These are phyloP conservation scores for Aphidius ervi DNA, from an alignment of 1,140 invertebrate genomes.

Conservation along the genomic window DNA sequence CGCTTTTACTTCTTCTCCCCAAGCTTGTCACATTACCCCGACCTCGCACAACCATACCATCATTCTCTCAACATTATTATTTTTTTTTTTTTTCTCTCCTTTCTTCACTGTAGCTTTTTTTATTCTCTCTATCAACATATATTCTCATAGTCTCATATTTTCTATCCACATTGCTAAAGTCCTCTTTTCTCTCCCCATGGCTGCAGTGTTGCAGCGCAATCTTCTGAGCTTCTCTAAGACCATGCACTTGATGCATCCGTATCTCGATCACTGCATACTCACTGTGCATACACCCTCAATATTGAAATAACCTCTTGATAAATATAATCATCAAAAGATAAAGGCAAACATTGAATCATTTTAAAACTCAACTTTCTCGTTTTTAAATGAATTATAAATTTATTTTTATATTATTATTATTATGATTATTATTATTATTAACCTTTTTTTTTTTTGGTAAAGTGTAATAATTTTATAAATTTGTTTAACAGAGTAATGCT, in stretches of 20 bases:
- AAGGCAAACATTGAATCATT: too few relatives aligned
- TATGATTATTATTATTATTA: too few relatives aligned
- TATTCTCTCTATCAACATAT: too few relatives aligned
- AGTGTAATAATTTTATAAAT: too few relatives aligned
- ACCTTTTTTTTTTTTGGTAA: too few relatives aligned
- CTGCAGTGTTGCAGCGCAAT: slow-evolving; percentile 1
- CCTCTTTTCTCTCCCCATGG: slow-evolving; percentile 26
- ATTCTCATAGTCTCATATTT: not conserved
- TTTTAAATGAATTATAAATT: too few relatives aligned
- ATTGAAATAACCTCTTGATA: too few relatives aligned
- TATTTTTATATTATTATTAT: too few relatives aligned
- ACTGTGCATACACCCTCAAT: too few relatives aligned
- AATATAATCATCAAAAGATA: slow-evolving; percentile 4
- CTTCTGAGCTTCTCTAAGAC: not conserved
- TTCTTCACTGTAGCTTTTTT: not conserved
- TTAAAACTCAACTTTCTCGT: too few relatives aligned
- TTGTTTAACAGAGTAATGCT: too few relatives aligned
- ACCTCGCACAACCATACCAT: slow-evolving; percentile 30
- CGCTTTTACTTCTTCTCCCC: slow-evolving; percentile 22
- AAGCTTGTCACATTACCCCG: slow-evolving; percentile 35
- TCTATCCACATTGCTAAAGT: not conserved
- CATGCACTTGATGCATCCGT: slow-evolving; percentile 2
- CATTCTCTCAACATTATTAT: too few relatives aligned
- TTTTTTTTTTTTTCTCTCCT: not conserved
- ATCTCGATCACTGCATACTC: not conserved